Conservation (phyloP, 2,113 vertebrate genomes). For the Istiophorus platypterus region DNA sequence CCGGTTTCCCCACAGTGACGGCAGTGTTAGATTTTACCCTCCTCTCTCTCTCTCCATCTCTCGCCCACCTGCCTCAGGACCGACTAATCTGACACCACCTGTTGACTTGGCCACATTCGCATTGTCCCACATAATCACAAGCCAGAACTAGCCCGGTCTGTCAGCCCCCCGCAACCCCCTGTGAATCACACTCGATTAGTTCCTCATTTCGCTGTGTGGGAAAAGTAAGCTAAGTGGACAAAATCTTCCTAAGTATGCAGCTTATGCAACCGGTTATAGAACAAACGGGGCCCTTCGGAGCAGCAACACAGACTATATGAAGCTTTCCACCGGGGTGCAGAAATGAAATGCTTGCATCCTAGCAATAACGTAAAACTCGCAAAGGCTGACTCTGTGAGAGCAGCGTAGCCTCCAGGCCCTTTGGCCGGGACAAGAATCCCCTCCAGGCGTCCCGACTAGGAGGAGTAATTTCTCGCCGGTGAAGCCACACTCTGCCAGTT, state of each 20-base stretch:
- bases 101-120: conserved; percentile 72
- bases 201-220: conserved; percentile 52
- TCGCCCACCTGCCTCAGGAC: conserved; percentile 71
- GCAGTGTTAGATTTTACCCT: conserved; percentile 51
- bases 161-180: conserved; percentile 19
- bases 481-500: conserved; percentile 65
- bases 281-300: conserved; percentile 12
- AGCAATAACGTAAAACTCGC: conserved; percentile 3
- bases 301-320: background rate
- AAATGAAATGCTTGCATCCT: conserved; percentile 25
- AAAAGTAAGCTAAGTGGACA: conserved; percentile 48
- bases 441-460: background rate
- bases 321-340: conserved; percentile 23
- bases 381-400: conserved; percentile 37
- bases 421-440: conserved; percentile 24
- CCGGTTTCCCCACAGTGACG: conserved; percentile 47
- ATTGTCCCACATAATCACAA: conserved; percentile 63
- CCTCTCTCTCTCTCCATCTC: conserved; percentile 43
- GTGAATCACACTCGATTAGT: conserved; percentile 60
- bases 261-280: conserved; percentile 48
- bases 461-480: conserved; percentile 58
- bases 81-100: conserved; percentile 80
- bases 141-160: conserved; percentile 60
- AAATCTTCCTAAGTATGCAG: conserved; percentile 35
- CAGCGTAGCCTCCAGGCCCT: conserved; percentile 8